Conservation (phyloP, 2,888 invertebrate species). For the Tipula unca region DNA sequence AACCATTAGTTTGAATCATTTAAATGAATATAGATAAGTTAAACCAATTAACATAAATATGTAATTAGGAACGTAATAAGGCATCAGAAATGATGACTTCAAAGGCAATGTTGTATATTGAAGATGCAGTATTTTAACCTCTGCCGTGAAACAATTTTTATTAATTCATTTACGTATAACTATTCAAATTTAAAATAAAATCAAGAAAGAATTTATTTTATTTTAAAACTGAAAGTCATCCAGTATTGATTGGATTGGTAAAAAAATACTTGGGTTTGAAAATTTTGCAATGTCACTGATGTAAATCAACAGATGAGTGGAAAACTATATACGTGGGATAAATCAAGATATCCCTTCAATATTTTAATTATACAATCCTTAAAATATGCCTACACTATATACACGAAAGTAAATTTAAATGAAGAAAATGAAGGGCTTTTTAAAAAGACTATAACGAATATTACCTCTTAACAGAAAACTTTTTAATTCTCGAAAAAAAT, state of each 20-base stretch:
- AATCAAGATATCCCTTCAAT: neutral
- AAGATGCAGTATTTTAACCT: neutral
- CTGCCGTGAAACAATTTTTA: neutral
- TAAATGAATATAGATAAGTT: too few relatives aligned
- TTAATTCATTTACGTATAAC: neutral
- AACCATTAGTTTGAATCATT: too few relatives aligned
- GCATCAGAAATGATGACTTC: too few relatives aligned
- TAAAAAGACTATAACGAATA: neutral
- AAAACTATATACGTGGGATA: neutral
- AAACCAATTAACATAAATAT: too few relatives aligned
- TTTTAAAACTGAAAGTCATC: neutral
- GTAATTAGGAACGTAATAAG: too few relatives aligned
- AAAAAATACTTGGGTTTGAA: neutral
- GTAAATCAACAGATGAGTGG: neutral
- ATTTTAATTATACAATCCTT: neutral
- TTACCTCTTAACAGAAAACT: neutral
- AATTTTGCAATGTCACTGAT: neutral
- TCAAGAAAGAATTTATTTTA: neutral
- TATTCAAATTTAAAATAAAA: neutral
- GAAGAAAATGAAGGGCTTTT: neutral
- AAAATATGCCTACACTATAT: neutral
- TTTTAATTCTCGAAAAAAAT: neutral
- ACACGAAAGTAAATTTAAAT: neutral
- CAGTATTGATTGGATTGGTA: neutral
- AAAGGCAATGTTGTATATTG: neutral